Evolutionary conservation across 2,888 invertebrate species (phyloP).

Genomic region (Diabrotica balteata): DNA sequence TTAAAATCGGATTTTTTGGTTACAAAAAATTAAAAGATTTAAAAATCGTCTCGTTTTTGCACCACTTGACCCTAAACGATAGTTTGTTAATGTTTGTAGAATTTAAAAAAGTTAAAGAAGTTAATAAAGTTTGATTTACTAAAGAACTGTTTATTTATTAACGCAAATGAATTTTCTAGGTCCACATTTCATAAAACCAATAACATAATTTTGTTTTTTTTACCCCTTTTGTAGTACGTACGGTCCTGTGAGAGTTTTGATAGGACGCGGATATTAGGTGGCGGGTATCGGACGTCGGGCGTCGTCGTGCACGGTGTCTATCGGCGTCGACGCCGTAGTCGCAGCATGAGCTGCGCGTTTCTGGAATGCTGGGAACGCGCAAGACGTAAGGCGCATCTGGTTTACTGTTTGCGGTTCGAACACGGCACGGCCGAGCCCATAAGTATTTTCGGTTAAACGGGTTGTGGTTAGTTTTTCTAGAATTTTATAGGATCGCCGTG

Average conservation of each 20-base stretch:
- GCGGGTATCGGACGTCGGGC: conserved; percentile 23
- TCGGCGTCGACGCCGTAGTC: conserved; percentile 37
- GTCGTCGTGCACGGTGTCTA: background rate
- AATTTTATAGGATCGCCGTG: conserved; percentile 40
- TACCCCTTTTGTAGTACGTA: background rate
- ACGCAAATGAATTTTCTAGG: no score
- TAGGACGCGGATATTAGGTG: conserved; percentile 23
- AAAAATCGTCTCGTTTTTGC: no score
- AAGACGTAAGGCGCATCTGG: conserved; percentile 42
- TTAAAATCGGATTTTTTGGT: no score
- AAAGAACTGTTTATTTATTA: no score
- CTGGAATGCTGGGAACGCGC: conserved; percentile 39
- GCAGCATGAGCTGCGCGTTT: conserved; percentile 42
- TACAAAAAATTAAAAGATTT: no score
- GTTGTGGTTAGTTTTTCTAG: conserved; percentile 45
- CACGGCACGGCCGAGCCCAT: conserved; percentile 44
- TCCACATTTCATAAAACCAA: no score
- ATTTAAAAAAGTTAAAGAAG: no score
- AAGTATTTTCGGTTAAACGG: conserved; percentile 47
- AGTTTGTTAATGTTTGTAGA: no score
- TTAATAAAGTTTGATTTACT: no score
- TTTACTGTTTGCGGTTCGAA: conserved; percentile 45
- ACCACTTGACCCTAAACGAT: no score
- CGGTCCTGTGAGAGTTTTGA: conserved; percentile 1
- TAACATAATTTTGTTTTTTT: no score